Conservation (phyloP, 2,888 invertebrate species). For the Aspidiotus rigidus region DNA sequence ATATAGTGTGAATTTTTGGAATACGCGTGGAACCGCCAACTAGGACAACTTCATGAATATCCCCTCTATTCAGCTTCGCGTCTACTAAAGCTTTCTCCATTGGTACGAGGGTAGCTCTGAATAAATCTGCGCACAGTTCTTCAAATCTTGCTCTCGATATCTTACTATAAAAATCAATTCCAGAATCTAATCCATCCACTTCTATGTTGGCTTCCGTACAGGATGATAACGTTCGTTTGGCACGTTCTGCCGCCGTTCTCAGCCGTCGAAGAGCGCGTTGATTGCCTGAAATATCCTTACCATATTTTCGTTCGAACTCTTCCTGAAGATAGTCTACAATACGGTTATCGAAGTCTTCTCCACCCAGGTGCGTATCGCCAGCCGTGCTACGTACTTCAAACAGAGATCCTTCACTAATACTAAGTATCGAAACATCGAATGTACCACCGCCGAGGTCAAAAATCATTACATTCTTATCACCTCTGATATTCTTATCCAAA, state of each 20-base stretch:
- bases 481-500: constrained; percentile 44
- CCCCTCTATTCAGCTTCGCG: constrained; percentile 64
- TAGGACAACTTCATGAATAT: constrained; percentile 67
- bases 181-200: constrained; percentile 48
- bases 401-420: constrained; percentile 75
- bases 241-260: constrained; percentile 49
- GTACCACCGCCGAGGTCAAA: constrained; percentile 83
- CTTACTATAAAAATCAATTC: constrained; percentile 54
- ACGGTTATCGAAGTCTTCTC: constrained; percentile 54
- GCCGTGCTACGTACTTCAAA: constrained; percentile 78
- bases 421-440: constrained; percentile 83
- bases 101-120: constrained; percentile 62
- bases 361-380: constrained; percentile 74
- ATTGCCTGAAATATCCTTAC: constrained; percentile 46
- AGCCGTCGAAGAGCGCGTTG: constrained; percentile 46
- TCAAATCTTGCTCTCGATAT: constrained; percentile 66
- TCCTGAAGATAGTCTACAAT: constrained; percentile 51
- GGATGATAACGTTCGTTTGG: constrained; percentile 48
- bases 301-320: constrained; percentile 50
- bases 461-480: constrained; percentile 69
- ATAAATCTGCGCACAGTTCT: constrained; percentile 61
- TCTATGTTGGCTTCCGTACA: constrained; percentile 49
- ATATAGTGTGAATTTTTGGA: constrained; percentile 63
- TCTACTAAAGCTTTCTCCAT: constrained; percentile 69
- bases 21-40: constrained; percentile 74